Conservation (phyloP, 2,797 vertebrate genomes). For the Falco peregrinus region DNA sequence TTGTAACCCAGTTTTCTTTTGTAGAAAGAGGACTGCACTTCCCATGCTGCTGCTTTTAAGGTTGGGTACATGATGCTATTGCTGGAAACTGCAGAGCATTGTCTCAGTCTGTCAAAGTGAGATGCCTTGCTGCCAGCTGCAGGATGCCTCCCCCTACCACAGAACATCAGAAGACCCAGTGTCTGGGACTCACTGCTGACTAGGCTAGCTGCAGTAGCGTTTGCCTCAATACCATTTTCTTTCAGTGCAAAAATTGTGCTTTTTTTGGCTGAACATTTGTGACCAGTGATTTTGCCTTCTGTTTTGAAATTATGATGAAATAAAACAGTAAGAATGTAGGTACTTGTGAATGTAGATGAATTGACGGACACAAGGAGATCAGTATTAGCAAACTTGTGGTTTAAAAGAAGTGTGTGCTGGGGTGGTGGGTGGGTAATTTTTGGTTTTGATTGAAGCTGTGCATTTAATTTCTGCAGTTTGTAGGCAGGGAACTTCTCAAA, state of each 20-base stretch:
- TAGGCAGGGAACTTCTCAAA: neutral
- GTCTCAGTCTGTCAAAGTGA: neutral
- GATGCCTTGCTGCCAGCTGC: neutral
- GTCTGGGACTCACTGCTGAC: neutral
- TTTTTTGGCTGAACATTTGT: neutral
- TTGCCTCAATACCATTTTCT: neutral
- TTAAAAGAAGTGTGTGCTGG: neutral
- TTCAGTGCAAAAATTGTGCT: neutral
- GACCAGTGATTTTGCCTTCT: neutral
- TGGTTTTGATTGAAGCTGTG: neutral
- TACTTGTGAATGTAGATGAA: neutral
- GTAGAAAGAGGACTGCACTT: neutral
- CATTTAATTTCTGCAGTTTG: neutral
- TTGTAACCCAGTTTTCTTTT: neutral
- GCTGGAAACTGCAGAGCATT: neutral
- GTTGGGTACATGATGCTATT: neutral
- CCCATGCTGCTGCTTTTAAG: neutral
- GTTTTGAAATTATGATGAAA: neutral
- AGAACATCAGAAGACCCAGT: neutral
- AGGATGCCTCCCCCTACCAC: neutral
- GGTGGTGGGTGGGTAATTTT: neutral
- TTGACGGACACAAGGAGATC: neutral
- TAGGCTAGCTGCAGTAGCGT: neutral
- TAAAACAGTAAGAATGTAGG: neutral
- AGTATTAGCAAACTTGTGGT: neutral